Conservation (phyloP, 2,113 vertebrate genomes). For the Chloebia gouldiae region DNA sequence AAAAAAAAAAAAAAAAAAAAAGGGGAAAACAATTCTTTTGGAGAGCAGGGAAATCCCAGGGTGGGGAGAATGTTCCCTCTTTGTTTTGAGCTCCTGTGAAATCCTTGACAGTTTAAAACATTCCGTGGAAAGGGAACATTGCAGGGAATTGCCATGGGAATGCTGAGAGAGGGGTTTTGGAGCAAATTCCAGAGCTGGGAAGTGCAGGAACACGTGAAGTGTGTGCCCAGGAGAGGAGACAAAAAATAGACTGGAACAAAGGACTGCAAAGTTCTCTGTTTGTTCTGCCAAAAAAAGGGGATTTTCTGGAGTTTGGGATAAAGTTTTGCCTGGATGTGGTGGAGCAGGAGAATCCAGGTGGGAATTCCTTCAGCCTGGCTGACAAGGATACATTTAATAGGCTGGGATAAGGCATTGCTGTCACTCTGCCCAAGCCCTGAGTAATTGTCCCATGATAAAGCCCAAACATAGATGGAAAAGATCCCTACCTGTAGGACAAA, state of each 20-base stretch:
- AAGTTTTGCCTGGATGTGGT: background rate
- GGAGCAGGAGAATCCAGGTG: background rate
- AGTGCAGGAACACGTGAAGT: background rate
- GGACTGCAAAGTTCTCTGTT: background rate
- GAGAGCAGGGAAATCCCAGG: background rate
- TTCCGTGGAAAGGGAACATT: background rate
- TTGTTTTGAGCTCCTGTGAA: background rate
- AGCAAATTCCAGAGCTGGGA: background rate
- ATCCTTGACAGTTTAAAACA: background rate
- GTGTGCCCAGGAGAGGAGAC: background rate
- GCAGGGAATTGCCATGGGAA: background rate
- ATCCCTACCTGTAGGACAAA: background rate
- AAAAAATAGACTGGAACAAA: background rate
- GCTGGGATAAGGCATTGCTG: background rate
- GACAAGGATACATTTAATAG: background rate
- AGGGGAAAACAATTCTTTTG: background rate
- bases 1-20: background rate
- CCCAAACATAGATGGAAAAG: background rate
- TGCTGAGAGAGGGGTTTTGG: background rate
- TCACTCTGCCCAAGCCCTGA: background rate
- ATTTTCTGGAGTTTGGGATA: background rate
- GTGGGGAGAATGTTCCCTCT: rapidly evolving
- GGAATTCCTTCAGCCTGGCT: background rate
- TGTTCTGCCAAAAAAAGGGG: background rate
- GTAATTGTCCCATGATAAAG: background rate